Evolutionary conservation across 2,113 vertebrate species (phyloP), one percentile per base, ranked within the genome.

Genomic region (Neogale vison): DNA sequence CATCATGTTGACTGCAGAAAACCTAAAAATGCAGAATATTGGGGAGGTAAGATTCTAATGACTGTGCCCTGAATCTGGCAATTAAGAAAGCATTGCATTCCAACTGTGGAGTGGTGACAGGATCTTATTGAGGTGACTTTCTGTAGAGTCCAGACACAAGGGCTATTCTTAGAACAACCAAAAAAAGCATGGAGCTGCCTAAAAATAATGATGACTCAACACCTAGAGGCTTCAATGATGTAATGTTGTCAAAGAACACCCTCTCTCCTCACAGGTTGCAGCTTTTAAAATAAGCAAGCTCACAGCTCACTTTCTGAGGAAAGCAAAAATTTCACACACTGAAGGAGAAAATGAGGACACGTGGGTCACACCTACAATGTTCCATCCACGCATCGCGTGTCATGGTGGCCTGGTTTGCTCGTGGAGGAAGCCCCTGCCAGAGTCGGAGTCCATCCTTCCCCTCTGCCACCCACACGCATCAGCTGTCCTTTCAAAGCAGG

Each of bases 131-230:
- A 97, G 97, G 98, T 98, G 98, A 99, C 99, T 98, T 99, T 99
- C 98, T 95, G 97, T 88, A 24, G 90, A 96, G 96, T 98, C 98
- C 96, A 98, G 98, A 97, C 97, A 98, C 93, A 55, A 97, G 97
- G 77, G 82, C 98, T 99, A 99, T 99, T 98, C 98, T 98, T 99
- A 98, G 98, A 98, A 97, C 93, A 61, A 97, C 97, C 96, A 97
- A 97, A 98, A 98, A 98, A 98, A 98, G 98, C 82, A 63, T 95
- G 93, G 98, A 97, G 98, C 93, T 95, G 96, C 98, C 98, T 98
- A 99, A 99, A 99, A 98, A 99, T 97, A 99, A 97, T 97, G 97
- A 98, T 98, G 98, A 99, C 95, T 99, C 98, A 98, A 98, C 97
- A 98, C 98, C 98, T 98, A 98, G 97, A 98, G 98, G 98, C 98